Evolutionary conservation across 2,113 vertebrate species (phyloP), one percentile per base, ranked within the genome.

Genomic region (Oenanthe oenanthe): DNA sequence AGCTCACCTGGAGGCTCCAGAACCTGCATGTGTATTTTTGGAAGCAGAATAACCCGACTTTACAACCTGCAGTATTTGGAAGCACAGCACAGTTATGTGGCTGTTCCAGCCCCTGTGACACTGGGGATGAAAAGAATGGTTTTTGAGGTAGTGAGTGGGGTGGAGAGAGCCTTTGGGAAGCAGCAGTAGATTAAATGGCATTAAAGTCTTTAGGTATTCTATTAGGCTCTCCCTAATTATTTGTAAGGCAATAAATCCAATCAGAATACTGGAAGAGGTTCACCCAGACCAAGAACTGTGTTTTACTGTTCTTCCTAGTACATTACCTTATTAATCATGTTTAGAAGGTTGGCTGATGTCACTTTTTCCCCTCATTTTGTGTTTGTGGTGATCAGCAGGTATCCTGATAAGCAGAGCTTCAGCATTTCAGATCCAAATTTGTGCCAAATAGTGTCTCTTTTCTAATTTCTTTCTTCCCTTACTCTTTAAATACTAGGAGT

Each of bases 81-180:
- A 92, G 42, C 61, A 54, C 28, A 66, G 65, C 73, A 83, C 18
- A 26, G 47, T 96, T 88, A 82, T 50, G 53, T 70, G 88, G 34
- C 89, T 93, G 85, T 73, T 89, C 48, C 25, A 56, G 43, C 12
- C 18, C 38, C 60, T 9, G 8, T 29, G 82, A 83, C 45, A 72
- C 66, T 36, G 13, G 16, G 76, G 24, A 53, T 54, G 20, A 45
- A n/a, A 58, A 50, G 16, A 17, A 36, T 65, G 24, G 15, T 10
- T 21, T 63, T 78, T 65, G n/a, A 26, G n/a, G 40, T 74, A 89
- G 74, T 70, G 80, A 89, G 48, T 70, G 67, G 78, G 16, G 10
- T 79, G 58, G 85, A 95, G 57, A 43, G 74, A 85, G 56, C 47
- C 34, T 95, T 97, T 91, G 91, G 73, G 95, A 96, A 92, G 42